Base-by-base conservation (phyloP, 2,797 vertebrate species). In the Columba guinea region DNA sequence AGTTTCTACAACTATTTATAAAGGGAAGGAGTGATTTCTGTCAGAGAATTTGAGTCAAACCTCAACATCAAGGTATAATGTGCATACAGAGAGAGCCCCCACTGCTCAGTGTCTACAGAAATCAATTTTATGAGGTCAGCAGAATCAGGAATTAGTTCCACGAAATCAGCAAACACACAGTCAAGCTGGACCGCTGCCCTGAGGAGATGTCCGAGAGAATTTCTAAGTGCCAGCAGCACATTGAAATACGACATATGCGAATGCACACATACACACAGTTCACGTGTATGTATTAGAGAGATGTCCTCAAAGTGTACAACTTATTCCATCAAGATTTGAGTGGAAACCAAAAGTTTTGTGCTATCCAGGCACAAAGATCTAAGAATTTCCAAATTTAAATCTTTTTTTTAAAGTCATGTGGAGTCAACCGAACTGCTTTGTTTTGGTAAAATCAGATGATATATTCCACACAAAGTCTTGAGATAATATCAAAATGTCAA, bases 401-500 rank as follows among this genome's bases (percentile, higher is more conserved):
- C 26, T 4, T 73, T 52, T 69, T 30, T 48, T 80, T 37, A 34
- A 70, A 68, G 37, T 73, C 49, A 53, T 15, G 21, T 37, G 46
- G 35, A 85, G 51, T 78, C 65, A 77, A 67, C 34, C 59, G 15
- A 93, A 89, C 77, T 49, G 71, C 92, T 94, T 89, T 96, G 89
- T 96, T 97, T 95, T 97, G 92, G 90, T 95, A 95, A 95, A 93
- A 90, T 77, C 71, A 74, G 90, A 76, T 87, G 5, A 95, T 89
- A 68, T 77, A 84, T 94, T 97, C 85, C 86, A 92, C 88, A 95
- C 84, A 95, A 85, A 87, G n/a, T 81, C 84, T 67, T 94, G 92
- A 94, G 94, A 92, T 89, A 70, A 87, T 87, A 96, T 84, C 86
- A 74, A 91, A 94, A 75, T 95, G 95, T 96, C 94, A 95, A 96